A percentile compares a stretch with the other conserved stretches of the same genome.
Conservation (phyloP, 2,113 vertebrate species). For the Erythrocebus patas region DNA sequence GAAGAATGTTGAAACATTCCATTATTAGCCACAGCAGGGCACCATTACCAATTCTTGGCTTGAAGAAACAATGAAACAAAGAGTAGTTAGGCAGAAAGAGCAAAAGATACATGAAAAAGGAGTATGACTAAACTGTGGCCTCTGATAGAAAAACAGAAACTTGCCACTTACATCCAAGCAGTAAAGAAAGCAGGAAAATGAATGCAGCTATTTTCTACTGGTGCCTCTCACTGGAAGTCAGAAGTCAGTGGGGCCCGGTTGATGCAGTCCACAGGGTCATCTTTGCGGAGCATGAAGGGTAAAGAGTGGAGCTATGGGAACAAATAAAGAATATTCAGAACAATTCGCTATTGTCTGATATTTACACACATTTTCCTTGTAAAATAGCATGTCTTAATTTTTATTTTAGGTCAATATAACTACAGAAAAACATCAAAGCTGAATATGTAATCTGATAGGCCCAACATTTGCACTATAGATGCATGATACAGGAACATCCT, state of each 20-base stretch:
- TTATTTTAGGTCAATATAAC: neutral
- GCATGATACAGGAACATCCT: neutral
- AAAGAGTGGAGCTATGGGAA: accelerated
- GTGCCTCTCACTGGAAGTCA: neutral
- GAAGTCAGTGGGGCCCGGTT: neutral
- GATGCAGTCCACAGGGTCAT: neutral
- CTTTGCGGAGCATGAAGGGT: neutral
- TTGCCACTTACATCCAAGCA: neutral
- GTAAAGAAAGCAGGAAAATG: neutral
- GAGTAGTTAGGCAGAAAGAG: neutral
- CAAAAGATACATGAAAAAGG: neutral
- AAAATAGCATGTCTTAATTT: neutral
- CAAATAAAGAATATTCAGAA: neutral
- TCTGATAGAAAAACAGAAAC: neutral
- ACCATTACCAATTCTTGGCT: neutral
- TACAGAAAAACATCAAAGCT: neutral
- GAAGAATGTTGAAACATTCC: neutral
- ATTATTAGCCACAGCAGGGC: neutral
- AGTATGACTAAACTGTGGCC: neutral
- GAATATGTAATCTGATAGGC: neutral
- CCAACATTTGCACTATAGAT: neutral
- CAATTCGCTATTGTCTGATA: neutral
- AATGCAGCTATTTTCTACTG: neutral
- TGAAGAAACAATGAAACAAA: neutral
- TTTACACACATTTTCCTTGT: neutral